Evolutionary conservation across 1,140 invertebrate genomes (phyloP), one percentile per base, ranked within the genome.

Genomic region (Drosophila cardini): DNA sequence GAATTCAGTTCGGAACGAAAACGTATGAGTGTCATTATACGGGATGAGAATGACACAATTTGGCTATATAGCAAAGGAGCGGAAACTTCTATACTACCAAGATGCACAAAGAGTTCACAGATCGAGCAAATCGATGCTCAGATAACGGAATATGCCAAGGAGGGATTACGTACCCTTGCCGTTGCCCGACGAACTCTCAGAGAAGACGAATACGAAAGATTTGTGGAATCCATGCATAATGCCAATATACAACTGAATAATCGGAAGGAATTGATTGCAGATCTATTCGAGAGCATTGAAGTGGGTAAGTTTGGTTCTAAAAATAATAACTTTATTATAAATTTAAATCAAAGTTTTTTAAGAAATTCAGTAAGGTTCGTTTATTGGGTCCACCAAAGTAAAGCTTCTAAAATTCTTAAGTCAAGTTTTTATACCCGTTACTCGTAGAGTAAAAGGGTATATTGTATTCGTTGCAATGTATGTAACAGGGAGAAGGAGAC

Each of bases 1-100:
- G 98, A 99, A 90, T 99, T 99, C 90, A 99, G 97, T 0, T 98
- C 97, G n/a, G 94, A 96, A 9, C 93, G 98, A 32, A 98, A 98
- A 93, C 93, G 98, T 69, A 99, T 99, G 98, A 98, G 97, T 0
- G 95, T 99, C 0, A 95, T 99, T 36, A 94, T 98, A 0, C 94
- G 94, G 72, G 95, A 96, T 74, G 95, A 95, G 2, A 93, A 95
- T 50, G 96, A 93, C n/a, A 90, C 94, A 78, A 93, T 96, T 34
- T 95, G 94, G 94, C 77, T 96, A 5, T 94, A 96, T 57, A 96
- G 95, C 78, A 98, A 98, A 92, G 97, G 97, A 11, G 96, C 97
- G 0, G 97, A 97, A 83, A 94, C 95, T 15, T 91, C 95, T 5
- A 93, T 97, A 1, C 92, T 97, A 18, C 94, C 95, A 0, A 87